Base-by-base conservation (phyloP, 2,888 invertebrate species). In the Resseliella maxima region DNA sequence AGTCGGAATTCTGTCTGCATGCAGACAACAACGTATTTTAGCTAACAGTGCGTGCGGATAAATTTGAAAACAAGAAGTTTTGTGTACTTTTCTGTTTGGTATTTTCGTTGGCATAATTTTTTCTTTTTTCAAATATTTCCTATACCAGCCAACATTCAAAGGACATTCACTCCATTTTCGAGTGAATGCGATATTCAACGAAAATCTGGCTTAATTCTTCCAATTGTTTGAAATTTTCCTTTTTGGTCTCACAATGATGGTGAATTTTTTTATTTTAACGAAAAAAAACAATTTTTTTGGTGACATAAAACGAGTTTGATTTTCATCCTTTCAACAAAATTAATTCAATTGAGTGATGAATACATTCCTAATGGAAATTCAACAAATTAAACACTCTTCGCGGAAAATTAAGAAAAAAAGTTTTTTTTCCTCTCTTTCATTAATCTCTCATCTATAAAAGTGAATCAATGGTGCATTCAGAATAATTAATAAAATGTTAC, bases 1-100 rank as follows among this genome's bases (percentile, higher is more conserved):
- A 72, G 72, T 72, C 72, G 72, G 72, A 72, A 72, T 72, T 72
- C 72, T 72, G 72, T 72, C 72, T 72, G 72, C 72, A 72, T 72
- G 72, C 72, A 72, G 72, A 72, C 72, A 72, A 72, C 72, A 27
- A 35, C 35, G 72, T 21, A 72, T 72, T 72, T 31, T 72, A 15
- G n/a, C 2, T 72, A 72, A 2, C 72, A 72, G 27, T 72, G 31
- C 15, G 31, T 5, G 72, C 18, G 46, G 46, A 50, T 50, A 50
- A 50, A 5, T 15, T 50, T 50, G 18, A 15, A 50, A 8, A 50
- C 46, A 6, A n/a, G 46, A 50, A 15, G 8, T 18, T 15, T 1
- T 50, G 46, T 50, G 8, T 50, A 18, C 41, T 50, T 45, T 45
- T 45, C 45, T 10, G 45, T 45, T 12, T 45, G 12, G 5, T 6